Percentiles rank a stretch among this genome's conserved stretches.
Conservation (phyloP, 2,113 vertebrate species). For the Odontophorus gujanensis region DNA sequence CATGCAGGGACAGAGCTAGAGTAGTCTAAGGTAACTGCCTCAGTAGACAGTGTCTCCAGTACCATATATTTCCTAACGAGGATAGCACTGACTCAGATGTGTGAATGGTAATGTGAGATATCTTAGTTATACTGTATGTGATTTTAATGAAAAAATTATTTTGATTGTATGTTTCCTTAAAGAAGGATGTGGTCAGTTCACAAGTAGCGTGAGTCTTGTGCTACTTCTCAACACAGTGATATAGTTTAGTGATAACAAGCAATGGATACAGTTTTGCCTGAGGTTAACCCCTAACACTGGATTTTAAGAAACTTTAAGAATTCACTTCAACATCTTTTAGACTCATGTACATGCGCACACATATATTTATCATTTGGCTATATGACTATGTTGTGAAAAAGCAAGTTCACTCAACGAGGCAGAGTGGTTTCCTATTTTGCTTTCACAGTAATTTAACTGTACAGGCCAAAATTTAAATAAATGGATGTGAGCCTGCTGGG, state of each 20-base stretch:
- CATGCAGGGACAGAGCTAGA: not conserved
- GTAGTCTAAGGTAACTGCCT: not conserved
- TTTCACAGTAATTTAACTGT: not conserved
- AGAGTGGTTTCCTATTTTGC: not conserved
- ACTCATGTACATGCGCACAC: accelerated
- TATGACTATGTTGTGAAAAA: not conserved
- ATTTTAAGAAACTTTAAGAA: not conserved
- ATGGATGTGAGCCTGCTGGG: not conserved
- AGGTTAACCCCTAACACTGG: not conserved
- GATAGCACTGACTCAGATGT: not conserved
- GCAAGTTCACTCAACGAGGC: not conserved
- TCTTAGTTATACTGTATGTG: not conserved
- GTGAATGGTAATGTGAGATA: not conserved
- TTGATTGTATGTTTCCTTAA: not conserved
- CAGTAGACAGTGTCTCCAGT: not conserved
- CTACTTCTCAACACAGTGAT: not conserved
- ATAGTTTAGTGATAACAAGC: not conserved
- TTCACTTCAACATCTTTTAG: not conserved
- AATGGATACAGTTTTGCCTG: not conserved
- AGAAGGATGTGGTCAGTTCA: not conserved
- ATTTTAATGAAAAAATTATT: not conserved
- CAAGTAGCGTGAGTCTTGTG: not conserved
- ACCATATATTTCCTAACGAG: not conserved
- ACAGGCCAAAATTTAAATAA: not conserved
- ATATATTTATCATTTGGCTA: not conserved